Percentiles rank a stretch among this genome's conserved stretches.
Evolutionary conservation across 2,113 vertebrate species (phyloP).

Genomic region (Ariopsis seemanni): DNA sequence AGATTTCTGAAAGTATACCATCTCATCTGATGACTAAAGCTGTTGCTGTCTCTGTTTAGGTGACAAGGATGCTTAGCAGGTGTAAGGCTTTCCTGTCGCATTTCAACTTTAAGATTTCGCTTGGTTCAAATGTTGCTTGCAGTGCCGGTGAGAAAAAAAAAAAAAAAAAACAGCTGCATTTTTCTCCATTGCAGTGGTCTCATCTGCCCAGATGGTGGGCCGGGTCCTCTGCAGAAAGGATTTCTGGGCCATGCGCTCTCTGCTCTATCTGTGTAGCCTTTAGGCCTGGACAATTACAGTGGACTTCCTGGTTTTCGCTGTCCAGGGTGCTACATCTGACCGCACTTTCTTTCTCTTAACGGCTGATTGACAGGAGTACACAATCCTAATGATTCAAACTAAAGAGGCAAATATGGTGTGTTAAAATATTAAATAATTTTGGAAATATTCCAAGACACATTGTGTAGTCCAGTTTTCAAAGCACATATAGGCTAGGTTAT

Average conservation of each 20-base stretch:
- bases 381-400: neutral
- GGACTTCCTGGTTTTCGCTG: constrained; percentile 31
- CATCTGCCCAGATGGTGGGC: constrained; percentile 32
- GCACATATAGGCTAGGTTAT: neutral
- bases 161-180: neutral
- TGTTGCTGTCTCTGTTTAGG: neutral
- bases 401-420: neutral
- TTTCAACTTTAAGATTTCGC: constrained; percentile 5
- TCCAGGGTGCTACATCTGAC: constrained; percentile 48
- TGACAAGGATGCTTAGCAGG: neutral
- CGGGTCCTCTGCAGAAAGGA: constrained; percentile 34
- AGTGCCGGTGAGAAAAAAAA: neutral
- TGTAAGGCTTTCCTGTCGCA: neutral
- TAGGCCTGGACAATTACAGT: constrained; percentile 13
- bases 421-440: neutral
- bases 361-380: neutral
- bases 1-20: neutral
- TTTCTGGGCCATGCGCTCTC: constrained; percentile 2
- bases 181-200: constrained; percentile 20
- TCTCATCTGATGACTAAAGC: neutral
- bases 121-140: constrained; percentile 7
- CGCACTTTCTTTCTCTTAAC: neutral
- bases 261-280: neutral
- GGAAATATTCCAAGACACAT: neutral
- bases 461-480: neutral